These are phyloP conservation scores for Aix galericulata DNA, from an alignment of 2,113 vertebrate species.

Conservation along the genomic window DNA sequence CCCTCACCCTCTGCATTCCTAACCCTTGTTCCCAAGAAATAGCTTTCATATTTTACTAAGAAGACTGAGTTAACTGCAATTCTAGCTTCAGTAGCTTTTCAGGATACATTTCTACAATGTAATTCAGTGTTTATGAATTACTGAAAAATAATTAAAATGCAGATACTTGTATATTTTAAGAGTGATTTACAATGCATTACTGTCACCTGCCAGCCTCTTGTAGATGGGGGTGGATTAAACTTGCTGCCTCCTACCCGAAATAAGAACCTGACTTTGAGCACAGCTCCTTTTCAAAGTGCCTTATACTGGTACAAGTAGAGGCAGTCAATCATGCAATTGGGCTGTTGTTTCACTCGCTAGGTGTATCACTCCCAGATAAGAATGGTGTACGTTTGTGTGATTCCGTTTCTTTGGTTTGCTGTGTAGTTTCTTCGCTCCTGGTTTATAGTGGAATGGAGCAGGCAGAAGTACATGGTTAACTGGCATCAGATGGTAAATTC, in stretches of 20 bases:
- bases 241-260: background rate
- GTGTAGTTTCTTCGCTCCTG: background rate
- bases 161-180: background rate
- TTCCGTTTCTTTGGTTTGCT: background rate
- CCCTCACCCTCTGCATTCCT: background rate
- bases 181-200: background rate
- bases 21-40: background rate
- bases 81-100: background rate
- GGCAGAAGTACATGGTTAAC: background rate
- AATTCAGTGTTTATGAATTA: background rate
- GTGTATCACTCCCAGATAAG: fast-evolving
- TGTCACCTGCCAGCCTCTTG: background rate
- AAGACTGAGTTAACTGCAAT: background rate
- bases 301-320: background rate
- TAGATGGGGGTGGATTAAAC: background rate
- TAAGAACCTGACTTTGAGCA: background rate
- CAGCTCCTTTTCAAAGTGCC: background rate
- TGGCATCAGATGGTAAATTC: background rate
- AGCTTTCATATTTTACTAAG: background rate
- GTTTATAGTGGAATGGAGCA: background rate
- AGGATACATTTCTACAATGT: background rate
- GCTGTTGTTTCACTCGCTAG: background rate
- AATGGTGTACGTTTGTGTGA: fast-evolving
- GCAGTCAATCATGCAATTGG: background rate
- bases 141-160: background rate